phyloP scores from a whole-genome alignment of 1,140 invertebrate genomes.

The Phortica variegata region DNA sequence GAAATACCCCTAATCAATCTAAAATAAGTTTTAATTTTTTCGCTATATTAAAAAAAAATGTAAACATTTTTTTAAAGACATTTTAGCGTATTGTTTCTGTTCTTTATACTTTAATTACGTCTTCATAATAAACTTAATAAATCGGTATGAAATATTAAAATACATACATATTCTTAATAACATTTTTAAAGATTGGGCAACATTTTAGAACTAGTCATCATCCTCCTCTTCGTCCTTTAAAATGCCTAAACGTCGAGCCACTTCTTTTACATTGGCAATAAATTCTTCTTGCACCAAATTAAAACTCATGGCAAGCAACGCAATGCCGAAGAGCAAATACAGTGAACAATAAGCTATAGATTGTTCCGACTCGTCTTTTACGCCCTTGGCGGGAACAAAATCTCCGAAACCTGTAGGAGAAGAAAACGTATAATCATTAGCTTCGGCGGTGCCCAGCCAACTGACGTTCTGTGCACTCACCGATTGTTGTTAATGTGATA shows the following conservation, averaged over 20 bases:
- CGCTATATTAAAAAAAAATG: too few relatives aligned
- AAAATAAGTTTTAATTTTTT: too few relatives aligned
- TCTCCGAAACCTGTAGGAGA: constrained; percentile 76
- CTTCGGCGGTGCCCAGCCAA: not conserved
- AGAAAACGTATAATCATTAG: not conserved
- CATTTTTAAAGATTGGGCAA: not conserved
- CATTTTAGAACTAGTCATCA: constrained; percentile 25
- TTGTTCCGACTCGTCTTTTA: constrained; percentile 68
- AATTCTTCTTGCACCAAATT: constrained; percentile 94
- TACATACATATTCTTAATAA: too few relatives aligned
- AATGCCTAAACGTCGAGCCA: constrained; percentile 81
- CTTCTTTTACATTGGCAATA: constrained; percentile 79
- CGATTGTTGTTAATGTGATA: constrained; percentile 92
- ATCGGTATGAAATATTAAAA: too few relatives aligned
- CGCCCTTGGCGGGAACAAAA: constrained; percentile 84
- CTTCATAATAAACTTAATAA: too few relatives aligned
- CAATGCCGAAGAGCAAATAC: constrained; percentile 94
- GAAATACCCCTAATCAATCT: too few relatives aligned
- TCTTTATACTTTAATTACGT: too few relatives aligned
- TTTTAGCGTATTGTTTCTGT: too few relatives aligned
- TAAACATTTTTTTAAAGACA: too few relatives aligned
- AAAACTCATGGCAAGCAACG: constrained; percentile 97
- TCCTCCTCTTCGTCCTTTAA: constrained; percentile 72
- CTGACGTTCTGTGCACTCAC: constrained; percentile 36
- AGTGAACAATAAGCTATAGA: constrained; percentile 89